A percentile compares a stretch with the other conserved stretches of the same genome.
phyloP scores from a whole-genome alignment of 2,888 invertebrate species.

The Polyommatus iphigenia region DNA sequence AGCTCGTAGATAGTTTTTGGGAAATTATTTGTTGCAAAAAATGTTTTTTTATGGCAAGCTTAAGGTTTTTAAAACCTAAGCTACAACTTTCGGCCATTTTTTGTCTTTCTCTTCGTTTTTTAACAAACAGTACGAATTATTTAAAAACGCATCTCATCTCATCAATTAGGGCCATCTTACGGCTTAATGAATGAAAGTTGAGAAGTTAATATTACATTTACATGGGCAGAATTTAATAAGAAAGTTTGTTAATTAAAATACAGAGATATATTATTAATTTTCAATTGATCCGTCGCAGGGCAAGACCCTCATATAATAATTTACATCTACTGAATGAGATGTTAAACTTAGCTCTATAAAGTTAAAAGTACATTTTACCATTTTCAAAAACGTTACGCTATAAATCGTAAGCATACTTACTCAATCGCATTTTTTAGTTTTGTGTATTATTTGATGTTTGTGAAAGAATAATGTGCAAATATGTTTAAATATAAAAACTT shows the following conservation, averaged over 20 bases:
- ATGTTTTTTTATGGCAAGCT: no score
- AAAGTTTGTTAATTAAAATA: conserved; percentile 26
- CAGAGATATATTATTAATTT: conserved; percentile 17
- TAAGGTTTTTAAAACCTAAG: no score
- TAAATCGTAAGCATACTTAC: no score
- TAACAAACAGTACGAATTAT: not conserved
- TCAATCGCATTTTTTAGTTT: no score
- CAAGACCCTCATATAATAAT: conserved; percentile 3
- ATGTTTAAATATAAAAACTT: not conserved
- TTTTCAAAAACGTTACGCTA: no score
- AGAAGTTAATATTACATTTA: conserved; percentile 25
- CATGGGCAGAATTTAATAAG: conserved; percentile 15
- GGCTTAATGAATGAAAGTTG: not conserved
- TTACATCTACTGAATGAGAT: not conserved
- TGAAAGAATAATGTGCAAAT: not conserved
- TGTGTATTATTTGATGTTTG: not conserved
- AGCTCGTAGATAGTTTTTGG: not conserved
- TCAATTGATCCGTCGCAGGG: not conserved
- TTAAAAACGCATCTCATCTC: not conserved
- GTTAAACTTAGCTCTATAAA: not conserved
- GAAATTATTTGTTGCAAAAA: not conserved
- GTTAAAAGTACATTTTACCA: no score
- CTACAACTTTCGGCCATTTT: not conserved
- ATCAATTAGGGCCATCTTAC: not conserved
- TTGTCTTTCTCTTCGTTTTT: not conserved